Evolutionary conservation across 2,888 invertebrate genomes (phyloP), one percentile per base, ranked within the genome.

Genomic region (Podotricha telesiphe): DNA sequence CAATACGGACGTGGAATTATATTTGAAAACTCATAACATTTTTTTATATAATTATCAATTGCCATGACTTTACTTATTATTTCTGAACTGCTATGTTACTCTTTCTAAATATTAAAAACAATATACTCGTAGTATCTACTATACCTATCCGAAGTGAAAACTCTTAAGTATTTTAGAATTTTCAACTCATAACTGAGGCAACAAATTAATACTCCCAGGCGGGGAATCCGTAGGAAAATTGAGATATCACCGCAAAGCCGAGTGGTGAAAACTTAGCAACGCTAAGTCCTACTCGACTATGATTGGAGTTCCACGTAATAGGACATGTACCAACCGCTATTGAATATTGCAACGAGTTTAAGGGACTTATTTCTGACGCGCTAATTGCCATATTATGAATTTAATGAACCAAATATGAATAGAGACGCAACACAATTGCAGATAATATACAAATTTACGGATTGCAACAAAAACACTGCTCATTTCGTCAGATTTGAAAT

Each of bases 231-330:
- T 84, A 82, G 78, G 81, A 81, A 83, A 89, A 87, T 86, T 83
- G 87, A 87, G 87, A 87, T 90, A 87, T 86, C 85, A 84, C 82
- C 74, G 77, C 79, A 79, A 79, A 83, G 82, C 82, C 79, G 82
- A 87, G 83, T 83, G 81, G 82, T 83, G 92, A 92, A 91, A 89
- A 86, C 91, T 86, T 92, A 91, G 84, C 82, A 92, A 89, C 83
- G 91, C 87, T 89, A 90, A 90, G 87, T 86, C 85, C 82, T 78
- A 84, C 83, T 86, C 76, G 72, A 73, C 72, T 74, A 74, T 81
- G 83, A 85, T 84, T 86, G 81, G 76, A 81, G 79, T 78, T 74
- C 73, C 70, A 68, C 71, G 71, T 71, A 73, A 72, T 70, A 69
- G 67, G 69, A 65, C 61, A 63, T 66, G 61, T 59, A 73, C 69